Conservation (phyloP, 2,888 invertebrate genomes). For the Pseudococcus viburni region DNA sequence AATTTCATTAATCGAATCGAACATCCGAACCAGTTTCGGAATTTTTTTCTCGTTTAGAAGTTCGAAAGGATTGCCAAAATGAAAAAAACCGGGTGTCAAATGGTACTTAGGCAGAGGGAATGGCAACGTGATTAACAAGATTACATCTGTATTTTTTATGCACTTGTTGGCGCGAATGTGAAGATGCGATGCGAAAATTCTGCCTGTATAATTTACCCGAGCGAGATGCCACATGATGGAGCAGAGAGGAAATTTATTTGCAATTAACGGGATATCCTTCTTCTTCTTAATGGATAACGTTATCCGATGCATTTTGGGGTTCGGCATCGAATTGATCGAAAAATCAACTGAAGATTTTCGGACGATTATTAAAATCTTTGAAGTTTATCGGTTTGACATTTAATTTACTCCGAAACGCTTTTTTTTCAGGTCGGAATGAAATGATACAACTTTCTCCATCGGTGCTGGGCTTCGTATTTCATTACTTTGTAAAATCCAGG, state of each 20-base stretch:
- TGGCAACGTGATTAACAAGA: not conserved
- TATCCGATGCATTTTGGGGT: too few species aligned
- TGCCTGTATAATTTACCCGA: not conserved
- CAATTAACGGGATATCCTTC: conserved; percentile 12
- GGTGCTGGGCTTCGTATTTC: not conserved
- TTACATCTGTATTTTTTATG: conserved; percentile 10
- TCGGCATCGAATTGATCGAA: too few species aligned
- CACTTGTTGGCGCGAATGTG: not conserved
- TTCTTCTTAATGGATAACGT: not conserved
- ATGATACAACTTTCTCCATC: not conserved
- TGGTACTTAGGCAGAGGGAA: not conserved
- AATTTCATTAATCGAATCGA: conserved; percentile 29
- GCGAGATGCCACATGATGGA: not conserved
- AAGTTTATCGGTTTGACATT: not conserved
- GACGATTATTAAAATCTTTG: not conserved
- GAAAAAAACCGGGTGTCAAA: conserved; percentile 14
- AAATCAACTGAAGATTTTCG: not conserved
- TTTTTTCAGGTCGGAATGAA: conserved; percentile 5
- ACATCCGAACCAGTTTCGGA: not conserved
- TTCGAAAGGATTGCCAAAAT: not conserved
- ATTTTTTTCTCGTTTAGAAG: not conserved
- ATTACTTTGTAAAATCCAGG: not conserved
- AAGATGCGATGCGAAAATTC: not conserved
- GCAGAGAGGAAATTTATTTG: not conserved
- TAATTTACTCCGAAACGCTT: not conserved